These are phyloP conservation scores for Leptinotarsa undecemlineata DNA, from an alignment of 1,140 invertebrate genomes.

Conservation along the genomic window DNA sequence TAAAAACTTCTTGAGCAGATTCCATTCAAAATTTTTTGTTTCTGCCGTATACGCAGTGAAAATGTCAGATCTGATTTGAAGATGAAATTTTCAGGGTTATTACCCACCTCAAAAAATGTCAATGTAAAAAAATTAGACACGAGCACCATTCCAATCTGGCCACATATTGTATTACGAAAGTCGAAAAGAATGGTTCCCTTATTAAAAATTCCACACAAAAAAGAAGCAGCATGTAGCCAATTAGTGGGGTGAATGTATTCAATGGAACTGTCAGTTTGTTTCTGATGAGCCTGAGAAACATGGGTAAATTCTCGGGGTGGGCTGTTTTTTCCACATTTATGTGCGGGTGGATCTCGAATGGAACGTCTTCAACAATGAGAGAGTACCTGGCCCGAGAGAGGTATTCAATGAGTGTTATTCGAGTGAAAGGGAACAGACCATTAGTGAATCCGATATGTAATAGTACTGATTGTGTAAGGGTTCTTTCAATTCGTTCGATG, in stretches of 20 bases:
- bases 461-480: constrained; percentile 10
- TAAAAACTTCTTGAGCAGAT: too few species aligned
- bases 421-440: constrained; percentile 14
- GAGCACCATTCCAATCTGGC: background rate
- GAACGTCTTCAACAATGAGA: background rate
- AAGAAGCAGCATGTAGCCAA: background rate
- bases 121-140: background rate
- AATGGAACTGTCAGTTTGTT: constrained; percentile 8
- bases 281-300: constrained; percentile 4
- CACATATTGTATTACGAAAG: background rate
- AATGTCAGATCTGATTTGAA: too few species aligned
- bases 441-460: constrained; percentile 20
- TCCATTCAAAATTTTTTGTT: too few species aligned
- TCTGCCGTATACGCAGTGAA: too few species aligned
- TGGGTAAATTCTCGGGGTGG: background rate
- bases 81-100: too few species aligned
- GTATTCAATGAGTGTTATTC: background rate
- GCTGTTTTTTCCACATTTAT: constrained; percentile 1
- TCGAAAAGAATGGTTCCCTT: background rate
- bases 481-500: constrained; percentile 1
- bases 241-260: constrained; percentile 5
- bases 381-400: background rate
- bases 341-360: background rate
- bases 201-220: constrained; percentile 1
- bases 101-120: too few species aligned